These are phyloP conservation scores for Chloroceryle aenea DNA, from an alignment of 2,113 vertebrate species.

Conservation along the genomic window DNA sequence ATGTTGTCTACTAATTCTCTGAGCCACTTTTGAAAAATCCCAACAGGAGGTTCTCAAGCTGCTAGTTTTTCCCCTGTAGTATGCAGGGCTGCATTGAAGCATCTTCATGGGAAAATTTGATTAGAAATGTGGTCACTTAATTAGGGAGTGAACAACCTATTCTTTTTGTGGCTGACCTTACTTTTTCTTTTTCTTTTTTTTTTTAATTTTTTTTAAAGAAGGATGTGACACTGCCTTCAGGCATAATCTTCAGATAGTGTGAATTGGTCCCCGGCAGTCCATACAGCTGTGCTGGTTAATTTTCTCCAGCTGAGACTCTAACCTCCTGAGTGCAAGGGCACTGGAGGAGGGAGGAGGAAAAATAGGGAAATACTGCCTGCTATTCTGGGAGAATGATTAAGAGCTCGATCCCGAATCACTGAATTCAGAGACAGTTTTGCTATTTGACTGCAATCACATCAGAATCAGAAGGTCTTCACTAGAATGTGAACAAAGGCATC, in stretches of 20 bases:
- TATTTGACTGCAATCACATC: not conserved
- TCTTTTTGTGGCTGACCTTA: not conserved
- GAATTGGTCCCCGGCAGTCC: not conserved
- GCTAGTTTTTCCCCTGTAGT: not conserved
- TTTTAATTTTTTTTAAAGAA: not conserved
- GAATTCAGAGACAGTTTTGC: not conserved
- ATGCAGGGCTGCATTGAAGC: not conserved
- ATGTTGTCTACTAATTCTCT: not conserved
- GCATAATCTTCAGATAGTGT: not conserved
- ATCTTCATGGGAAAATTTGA: not conserved
- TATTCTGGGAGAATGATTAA: not conserved
- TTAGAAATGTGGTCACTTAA: not conserved
- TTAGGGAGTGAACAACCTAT: not conserved
- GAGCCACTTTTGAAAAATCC: not conserved
- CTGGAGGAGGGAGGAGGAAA: accelerated
- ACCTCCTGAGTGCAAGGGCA: not conserved
- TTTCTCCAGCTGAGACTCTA: not conserved
- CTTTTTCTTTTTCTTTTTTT: not conserved
- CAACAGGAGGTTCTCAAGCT: not conserved
- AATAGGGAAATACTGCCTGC: not conserved
- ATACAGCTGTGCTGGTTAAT: not conserved
- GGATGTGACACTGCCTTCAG: not conserved
- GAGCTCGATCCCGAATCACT: not conserved
- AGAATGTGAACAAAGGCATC: not conserved
- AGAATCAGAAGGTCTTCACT: not conserved